Evolutionary conservation across 2,113 vertebrate genomes (phyloP), one percentile per base, ranked within the genome.

Genomic region (Oceanodroma tethys): DNA sequence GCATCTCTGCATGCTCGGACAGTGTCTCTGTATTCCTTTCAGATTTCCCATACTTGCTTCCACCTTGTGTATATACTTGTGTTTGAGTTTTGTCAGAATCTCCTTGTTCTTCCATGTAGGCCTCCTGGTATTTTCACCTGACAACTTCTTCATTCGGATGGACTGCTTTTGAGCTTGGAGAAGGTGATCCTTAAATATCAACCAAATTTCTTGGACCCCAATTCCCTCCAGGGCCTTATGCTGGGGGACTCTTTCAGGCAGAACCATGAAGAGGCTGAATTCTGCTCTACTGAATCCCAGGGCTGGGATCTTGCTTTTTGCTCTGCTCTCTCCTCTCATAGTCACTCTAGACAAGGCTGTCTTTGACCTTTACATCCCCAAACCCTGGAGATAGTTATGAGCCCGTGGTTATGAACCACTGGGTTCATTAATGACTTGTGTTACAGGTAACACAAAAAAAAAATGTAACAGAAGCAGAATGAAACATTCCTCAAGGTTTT

Each of bases 1-100:
- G 0, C 11, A n/a, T 7, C 5, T 74, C 18, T 60, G 10, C 8
- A 23, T 23, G 47, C n/a, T 74, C 0, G 0, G 18, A 25, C 11
- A 59, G 20, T 30, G 25, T 60, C 13, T 86, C 45, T 26, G 32
- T 36, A 50, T 72, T 65, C 27, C 10, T 79, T 7, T 45, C 27
- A 66, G 38, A 43, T 56, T 75, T 55, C 13, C 7, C 9, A 13
- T 62, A 32, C 32, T 53, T 47, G 13, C 17, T 68, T 68, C 47
- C 6, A 68, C 30, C 34, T 68, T 62, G 21, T 42, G 10, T 56
- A 16, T 14, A 19, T 10, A 42, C 8, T 65, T 48, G 9, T 40
- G 7, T 52, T 29, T 32, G 29, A n/a, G 11, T 45, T 53, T n/a
- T 53, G 10, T 34, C 18, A 59, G 36, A 22, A 45, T 52, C 19